Evolutionary conservation across 2,888 invertebrate species (phyloP), one percentile per base, ranked within the genome.

Genomic region (Dendrolimus pini): DNA sequence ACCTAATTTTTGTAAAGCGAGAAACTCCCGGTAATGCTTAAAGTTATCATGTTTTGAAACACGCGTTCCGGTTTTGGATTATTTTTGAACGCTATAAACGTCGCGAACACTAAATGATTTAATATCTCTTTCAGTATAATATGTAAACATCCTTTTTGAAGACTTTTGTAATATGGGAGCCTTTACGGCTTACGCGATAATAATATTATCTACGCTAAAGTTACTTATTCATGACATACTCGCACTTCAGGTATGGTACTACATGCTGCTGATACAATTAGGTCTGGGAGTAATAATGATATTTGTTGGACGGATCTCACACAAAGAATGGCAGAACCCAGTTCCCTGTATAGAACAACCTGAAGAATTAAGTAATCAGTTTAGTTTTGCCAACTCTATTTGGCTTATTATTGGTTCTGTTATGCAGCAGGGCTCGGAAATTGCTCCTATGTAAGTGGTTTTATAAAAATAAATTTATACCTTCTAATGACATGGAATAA

Each of bases 391-490:
- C 60, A 97, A 97, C 84, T 95, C 96, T 55, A 91, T 98, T 53
- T 98, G 97, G 97, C 96, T 97, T 71, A 95, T 96, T 53, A 94
- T 96, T 62, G 96, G 96, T 7, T 95, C 96, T 58, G 92, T 97
- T 60, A 93, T 97, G 92, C 97, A 97, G 70, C 97, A 97, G 72
- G 97, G 97, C 12, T 94, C 96, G 10, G 97, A 97, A 84, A 93
- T 97, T 66, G 96, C 96, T 1, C 96, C 97, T 1, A 95, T 95
- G 96, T 96, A 83, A 70, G 79, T 72, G 7, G 9, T 54, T 57
- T 42, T 30, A 6, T 30, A 6, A 30, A 30, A 30, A 30, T 30
- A 30, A 30, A 30, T 30, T 0, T 30, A 6, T 30, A 6, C 3
- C 6, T 30, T 6, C 6, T 30, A 0, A 30, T 30, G 30, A 30